Percentiles rank a stretch among this genome's conserved stretches.
Conservation (phyloP, 1,140 invertebrate species). For the Drosophila pectinifera region DNA sequence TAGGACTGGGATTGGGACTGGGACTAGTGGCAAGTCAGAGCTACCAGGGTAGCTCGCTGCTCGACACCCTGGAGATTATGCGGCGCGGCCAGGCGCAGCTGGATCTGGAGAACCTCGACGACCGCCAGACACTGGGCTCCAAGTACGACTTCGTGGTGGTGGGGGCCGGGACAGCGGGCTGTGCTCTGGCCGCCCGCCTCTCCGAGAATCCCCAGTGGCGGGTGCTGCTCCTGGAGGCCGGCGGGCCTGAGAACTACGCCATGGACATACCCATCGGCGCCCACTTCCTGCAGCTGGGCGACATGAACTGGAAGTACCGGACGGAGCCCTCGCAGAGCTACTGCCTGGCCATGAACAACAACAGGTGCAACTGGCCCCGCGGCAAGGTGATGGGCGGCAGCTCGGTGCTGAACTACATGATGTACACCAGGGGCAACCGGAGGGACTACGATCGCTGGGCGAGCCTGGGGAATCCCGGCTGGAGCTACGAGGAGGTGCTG, state of each 20-base stretch:
- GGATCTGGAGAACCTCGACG: slow-evolving; percentile 77
- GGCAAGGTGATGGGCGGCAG: slow-evolving; percentile 94
- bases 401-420: slow-evolving; percentile 95
- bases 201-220: slow-evolving; percentile 87
- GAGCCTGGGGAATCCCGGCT: slow-evolving; percentile 90
- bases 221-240: slow-evolving; percentile 90
- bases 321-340: slow-evolving; percentile 87
- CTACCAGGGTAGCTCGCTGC: slow-evolving; percentile 36
- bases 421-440: slow-evolving; percentile 92
- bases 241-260: slow-evolving; percentile 86
- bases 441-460: slow-evolving; percentile 93
- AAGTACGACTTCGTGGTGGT: slow-evolving; percentile 89
- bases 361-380: slow-evolving; percentile 89
- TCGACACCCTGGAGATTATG: slow-evolving; percentile 46
- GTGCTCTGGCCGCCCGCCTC: slow-evolving; percentile 88
- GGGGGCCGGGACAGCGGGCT: slow-evolving; percentile 91
- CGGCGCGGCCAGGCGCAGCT: slow-evolving; percentile 55
- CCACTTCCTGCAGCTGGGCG: slow-evolving; percentile 87
- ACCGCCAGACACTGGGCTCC: slow-evolving; percentile 65
- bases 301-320: slow-evolving; percentile 89
- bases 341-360: slow-evolving; percentile 85
- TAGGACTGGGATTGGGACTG: neutral
- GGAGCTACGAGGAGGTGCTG: slow-evolving; percentile 92
- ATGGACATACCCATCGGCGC: slow-evolving; percentile 90
- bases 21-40: slow-evolving; percentile 14